Evolutionary conservation across 2,888 invertebrate species (phyloP).

Genomic region (Vanessa cardui): DNA sequence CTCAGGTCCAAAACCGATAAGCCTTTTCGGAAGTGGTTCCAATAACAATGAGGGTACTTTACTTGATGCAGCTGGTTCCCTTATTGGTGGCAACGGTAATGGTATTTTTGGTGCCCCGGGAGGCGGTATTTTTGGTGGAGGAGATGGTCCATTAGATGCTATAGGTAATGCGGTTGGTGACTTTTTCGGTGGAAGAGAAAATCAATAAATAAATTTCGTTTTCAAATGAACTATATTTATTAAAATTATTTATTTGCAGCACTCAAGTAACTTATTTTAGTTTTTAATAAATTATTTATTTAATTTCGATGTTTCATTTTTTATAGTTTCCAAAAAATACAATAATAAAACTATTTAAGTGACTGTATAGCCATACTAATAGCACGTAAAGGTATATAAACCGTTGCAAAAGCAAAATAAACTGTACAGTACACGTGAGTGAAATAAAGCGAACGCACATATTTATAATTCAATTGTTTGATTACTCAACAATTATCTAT

Average conservation of each 20-base stretch:
- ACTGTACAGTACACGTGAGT: conserved; percentile 11
- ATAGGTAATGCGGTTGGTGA: conserved; percentile 73
- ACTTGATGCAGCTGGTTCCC: conserved; percentile 43
- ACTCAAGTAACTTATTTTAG: not conserved
- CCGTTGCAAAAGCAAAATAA: conserved; percentile 23
- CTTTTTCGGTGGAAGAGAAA: conserved; percentile 58
- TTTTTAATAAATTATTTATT: not conserved
- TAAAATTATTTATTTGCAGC: conserved; percentile 13
- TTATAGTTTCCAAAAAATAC: not conserved
- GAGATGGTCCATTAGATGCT: conserved; percentile 64
- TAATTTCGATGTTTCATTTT: not conserved
- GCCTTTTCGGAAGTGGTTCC: conserved; percentile 62
- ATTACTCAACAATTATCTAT: conserved; percentile 9
- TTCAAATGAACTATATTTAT: conserved; percentile 39
- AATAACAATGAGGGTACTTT: conserved; percentile 54
- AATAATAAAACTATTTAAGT: not conserved
- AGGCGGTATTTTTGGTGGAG: conserved; percentile 44
- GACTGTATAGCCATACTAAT: not conserved
- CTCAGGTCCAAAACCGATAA: conserved; percentile 69
- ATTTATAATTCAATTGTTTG: conserved; percentile 6
- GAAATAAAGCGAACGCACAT: conserved; percentile 5
- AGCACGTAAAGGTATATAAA: conserved; percentile 29
- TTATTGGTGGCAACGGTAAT: conserved; percentile 43
- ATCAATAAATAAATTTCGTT: conserved; percentile 32
- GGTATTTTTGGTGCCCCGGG: conserved; percentile 41